phyloP scores from a whole-genome alignment of 2,888 invertebrate species.

The Aquatica leii region DNA sequence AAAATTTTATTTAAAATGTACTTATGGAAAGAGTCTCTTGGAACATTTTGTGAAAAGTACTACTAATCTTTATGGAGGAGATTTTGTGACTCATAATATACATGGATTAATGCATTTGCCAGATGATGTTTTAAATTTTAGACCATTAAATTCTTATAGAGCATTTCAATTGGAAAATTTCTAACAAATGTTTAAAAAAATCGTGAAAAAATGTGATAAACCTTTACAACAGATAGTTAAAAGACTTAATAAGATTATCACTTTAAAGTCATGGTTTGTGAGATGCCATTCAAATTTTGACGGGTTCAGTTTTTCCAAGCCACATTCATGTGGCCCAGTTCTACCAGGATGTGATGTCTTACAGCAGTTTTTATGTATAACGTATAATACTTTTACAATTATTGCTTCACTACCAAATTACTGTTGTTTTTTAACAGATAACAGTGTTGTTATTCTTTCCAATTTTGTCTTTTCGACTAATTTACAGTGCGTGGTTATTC shows the following conservation, averaged over 20 bases:
- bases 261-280: no score
- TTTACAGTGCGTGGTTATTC: not conserved
- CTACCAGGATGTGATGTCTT: no score
- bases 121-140: not conserved
- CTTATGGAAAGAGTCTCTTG: no score
- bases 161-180: no score
- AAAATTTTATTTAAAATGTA: no score
- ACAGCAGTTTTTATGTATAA: no score
- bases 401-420: not conserved
- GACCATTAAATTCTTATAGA: not conserved
- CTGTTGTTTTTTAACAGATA: not conserved
- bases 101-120: conserved; percentile 2
- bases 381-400: not conserved
- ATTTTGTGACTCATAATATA: not conserved
- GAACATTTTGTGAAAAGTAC: no score
- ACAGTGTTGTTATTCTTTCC: no score
- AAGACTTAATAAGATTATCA: not conserved
- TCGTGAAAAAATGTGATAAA: not conserved
- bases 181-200: not conserved
- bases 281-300: not conserved
- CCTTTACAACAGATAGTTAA: not conserved
- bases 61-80: no score
- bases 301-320: not conserved
- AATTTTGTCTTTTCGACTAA: not conserved
- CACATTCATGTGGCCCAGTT: not conserved